A percentile compares a stretch with the other conserved stretches of the same genome.
These are phyloP conservation scores for Mus pahari DNA, from an alignment of 2,113 vertebrate species.

Conservation along the genomic window DNA sequence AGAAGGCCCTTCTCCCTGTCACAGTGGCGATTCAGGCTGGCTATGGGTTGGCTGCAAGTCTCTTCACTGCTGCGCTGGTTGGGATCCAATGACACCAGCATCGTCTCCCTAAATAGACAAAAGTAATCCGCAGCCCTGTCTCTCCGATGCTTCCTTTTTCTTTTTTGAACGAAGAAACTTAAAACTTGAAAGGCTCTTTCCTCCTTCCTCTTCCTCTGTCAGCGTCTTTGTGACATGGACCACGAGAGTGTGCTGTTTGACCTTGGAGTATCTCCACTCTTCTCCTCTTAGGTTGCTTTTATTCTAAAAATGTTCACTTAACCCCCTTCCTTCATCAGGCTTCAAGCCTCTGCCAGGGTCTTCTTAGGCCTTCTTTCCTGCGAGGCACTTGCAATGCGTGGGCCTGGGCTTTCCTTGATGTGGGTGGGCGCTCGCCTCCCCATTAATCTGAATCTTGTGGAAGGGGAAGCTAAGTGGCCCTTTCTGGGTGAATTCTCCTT, in stretches of 20 bases:
- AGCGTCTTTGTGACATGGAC: constrained; percentile 65
- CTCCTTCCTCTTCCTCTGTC: constrained; percentile 50
- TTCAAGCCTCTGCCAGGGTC: constrained; percentile 47
- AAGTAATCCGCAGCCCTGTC: constrained; percentile 51
- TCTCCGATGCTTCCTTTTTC: constrained; percentile 53
- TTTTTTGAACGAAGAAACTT: constrained; percentile 66
- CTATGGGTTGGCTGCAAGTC: not conserved
- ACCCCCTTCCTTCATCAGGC: constrained; percentile 51
- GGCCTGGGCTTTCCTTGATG: constrained; percentile 65
- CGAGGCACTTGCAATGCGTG: not conserved
- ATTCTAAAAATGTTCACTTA: constrained; percentile 69
- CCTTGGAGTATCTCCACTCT: not conserved
- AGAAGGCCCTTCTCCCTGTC: not conserved
- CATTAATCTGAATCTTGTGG: constrained; percentile 28
- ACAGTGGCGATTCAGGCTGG: not conserved
- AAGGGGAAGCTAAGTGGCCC: constrained; percentile 24
- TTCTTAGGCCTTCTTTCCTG: constrained; percentile 57
- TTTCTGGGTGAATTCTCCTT: constrained; percentile 65
- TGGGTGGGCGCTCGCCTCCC: constrained; percentile 65
- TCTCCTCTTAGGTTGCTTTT: constrained; percentile 60
- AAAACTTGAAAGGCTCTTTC: constrained; percentile 56
- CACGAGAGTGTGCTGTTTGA: constrained; percentile 13
- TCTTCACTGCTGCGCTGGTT: constrained; percentile 38
- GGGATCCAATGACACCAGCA: constrained; percentile 61
- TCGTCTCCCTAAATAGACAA: constrained; percentile 71